Base-by-base conservation (phyloP, 2,113 vertebrate species). In the Rana temporaria region DNA sequence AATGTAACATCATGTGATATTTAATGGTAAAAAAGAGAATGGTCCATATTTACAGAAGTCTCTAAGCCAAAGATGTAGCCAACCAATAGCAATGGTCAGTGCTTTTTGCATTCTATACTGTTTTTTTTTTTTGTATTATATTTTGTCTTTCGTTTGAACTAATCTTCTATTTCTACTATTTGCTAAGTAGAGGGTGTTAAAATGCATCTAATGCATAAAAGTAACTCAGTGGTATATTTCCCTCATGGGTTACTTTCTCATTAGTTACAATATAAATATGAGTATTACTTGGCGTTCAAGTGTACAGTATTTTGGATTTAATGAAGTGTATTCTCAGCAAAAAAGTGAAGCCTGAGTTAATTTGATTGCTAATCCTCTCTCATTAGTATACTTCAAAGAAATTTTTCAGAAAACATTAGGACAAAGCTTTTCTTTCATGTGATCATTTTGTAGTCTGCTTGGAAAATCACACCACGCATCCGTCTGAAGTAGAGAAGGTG, bases 401-500 rank as follows among this genome's bases (percentile, higher is more conserved):
- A 19, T 67, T 67, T 68, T 48, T 67, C 20, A 18, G 30, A 9
- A 67, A 67, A 67, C 32, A 38, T 38, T 67, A 67, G 30, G 38
- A 48, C 32, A 68, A 68, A 68, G 66, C 19, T 48, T 68, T 68
- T 48, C 34, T 68, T 68, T 68, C 66, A 68, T 68, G 66, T 42
- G 66, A 68, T 48, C 66, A 4, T 68, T 38, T 68, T 68, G 34
- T 68, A 68, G 66, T 68, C 34, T 48, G 38, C 34, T 20, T 68
- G 19, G 18, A 48, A 68, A 68, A 68, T 68, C 66, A 14, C 34
- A 20, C 8, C 20, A 7, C 38, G 19, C 66, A 68, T 11, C 66
- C 34, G 5, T 68, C 66, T 68, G 66, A 68, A 48, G 38, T 42
- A n/a, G n/a, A 68, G 34, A 48, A 30, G 32, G 42, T 68, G 66